Conservation (phyloP, 2,888 invertebrate genomes). For the Chirona hameri region DNA sequence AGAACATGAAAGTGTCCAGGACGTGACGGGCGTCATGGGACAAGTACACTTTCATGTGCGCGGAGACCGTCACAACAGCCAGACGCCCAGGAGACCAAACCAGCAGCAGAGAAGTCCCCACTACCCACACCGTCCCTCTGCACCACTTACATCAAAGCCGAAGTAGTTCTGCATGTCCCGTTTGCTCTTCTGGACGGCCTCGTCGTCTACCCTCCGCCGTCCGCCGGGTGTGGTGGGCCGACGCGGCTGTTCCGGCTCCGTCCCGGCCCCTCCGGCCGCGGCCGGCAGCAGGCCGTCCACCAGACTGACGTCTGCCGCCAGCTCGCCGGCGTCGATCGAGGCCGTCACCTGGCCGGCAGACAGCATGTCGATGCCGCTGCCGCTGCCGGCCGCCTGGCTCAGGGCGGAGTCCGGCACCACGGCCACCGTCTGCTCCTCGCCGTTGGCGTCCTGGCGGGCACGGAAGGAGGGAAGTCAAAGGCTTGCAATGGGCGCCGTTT, state of each 20-base stretch:
- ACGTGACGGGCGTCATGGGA: too few species aligned
- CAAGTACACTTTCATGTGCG: too few species aligned
- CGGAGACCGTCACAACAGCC: too few species aligned
- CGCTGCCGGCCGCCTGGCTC: background rate
- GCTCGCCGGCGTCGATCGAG: background rate
- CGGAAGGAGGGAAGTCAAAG: too few species aligned
- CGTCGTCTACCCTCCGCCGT: background rate
- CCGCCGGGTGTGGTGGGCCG: conserved; percentile 1
- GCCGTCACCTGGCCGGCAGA: background rate
- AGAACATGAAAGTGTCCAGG: too few species aligned
- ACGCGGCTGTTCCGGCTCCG: background rate
- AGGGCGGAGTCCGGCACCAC: conserved; percentile 29
- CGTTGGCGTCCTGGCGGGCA: conserved; percentile 13
- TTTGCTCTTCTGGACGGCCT: conserved; percentile 4
- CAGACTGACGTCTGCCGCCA: background rate
- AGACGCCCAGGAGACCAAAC: too few species aligned
- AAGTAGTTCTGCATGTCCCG: conserved; percentile 30
- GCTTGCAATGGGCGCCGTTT: too few species aligned
- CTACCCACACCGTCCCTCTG: too few species aligned
- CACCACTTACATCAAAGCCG: conserved; percentile 24
- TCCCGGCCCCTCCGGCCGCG: background rate
- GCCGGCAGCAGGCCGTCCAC: background rate
- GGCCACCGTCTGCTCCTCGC: conserved; percentile 30
- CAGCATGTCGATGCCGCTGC: conserved; percentile 9
- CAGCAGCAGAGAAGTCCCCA: too few species aligned